Evolutionary conservation across 92 coral and sea anemone species (phyloP), one percentile per base, ranked within the genome.

Genomic region (Phenganax subtilis): DNA sequence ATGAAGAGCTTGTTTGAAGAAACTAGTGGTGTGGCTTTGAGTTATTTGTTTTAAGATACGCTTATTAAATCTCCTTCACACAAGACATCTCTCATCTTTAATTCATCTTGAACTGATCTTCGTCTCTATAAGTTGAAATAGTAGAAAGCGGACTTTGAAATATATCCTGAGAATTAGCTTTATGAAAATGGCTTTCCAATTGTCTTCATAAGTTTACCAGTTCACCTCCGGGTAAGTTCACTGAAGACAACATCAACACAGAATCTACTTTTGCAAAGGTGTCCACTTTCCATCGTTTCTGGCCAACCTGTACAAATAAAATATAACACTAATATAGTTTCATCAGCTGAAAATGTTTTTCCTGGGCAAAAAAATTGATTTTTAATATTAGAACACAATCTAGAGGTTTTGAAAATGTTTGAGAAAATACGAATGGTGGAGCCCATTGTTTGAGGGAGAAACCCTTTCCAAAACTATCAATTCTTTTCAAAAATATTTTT

Each of bases 251-350:
- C 78, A 91, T 88, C 80, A 94, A 77, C 47, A 94, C 91, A 27
- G 98, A 94, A 82, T 94, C 98, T 72, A 91, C 89, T 82, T 90
- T 91, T 52, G 98, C 92, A 89, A 94, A 94, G 57, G 98, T 94
- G 71, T 94, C 98, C 72, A 94, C 98, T 80, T 94, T 94, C 98
- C 98, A 94, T 57, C 98, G 85, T 30, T 87, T 91, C 77, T 91
- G 97, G 12, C 98, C 98, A 87, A 94, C 98, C 98, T 94, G 74
- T 12, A 54, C 57, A 55, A 51, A 75, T 51, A 27, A 29, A 17
- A 52, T 12, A 73, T 14, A 8, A 65, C 27, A 17, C 10, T 5
- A 65, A 10, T 5, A 6, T 11, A 0, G 3, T 65, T 28, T 65
- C 16, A 17, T 20, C 1, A 59, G 25, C 25, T 20, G 15, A 7